These are phyloP conservation scores for Eilema sororculum DNA, from an alignment of 2,888 invertebrate genomes.

Conservation along the genomic window DNA sequence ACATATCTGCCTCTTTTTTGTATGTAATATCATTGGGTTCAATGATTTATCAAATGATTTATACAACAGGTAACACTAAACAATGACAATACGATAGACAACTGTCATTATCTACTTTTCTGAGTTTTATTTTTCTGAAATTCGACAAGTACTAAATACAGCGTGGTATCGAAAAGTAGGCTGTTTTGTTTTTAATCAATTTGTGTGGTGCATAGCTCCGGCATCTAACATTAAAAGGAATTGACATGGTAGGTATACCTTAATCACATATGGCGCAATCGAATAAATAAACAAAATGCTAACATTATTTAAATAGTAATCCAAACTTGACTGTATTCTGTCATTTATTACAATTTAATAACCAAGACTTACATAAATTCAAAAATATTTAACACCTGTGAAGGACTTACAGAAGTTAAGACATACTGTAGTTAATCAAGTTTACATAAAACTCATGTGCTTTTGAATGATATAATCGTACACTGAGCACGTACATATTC, in stretches of 20 bases:
- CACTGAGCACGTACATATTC: not conserved
- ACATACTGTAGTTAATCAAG: not conserved
- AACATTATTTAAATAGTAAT: slow-evolving; percentile 23
- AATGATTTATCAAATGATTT: not conserved
- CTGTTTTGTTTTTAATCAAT: slow-evolving; percentile 37
- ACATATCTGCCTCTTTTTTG: too few species aligned
- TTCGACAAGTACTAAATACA: slow-evolving; percentile 28
- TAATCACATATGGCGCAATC: slow-evolving; percentile 7
- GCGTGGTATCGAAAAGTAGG: slow-evolving; percentile 33
- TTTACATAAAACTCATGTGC: not conserved
- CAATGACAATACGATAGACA: slow-evolving; percentile 7
- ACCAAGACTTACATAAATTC: not conserved
- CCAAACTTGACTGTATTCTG: not conserved
- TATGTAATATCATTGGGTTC: too few species aligned
- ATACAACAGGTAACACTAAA: not conserved
- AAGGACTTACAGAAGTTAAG: not conserved
- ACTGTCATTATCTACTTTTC: slow-evolving; percentile 12
- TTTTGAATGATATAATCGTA: not conserved
- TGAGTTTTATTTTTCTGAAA: slow-evolving; percentile 13
- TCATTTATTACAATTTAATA: not conserved
- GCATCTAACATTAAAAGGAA: slow-evolving; percentile 25
- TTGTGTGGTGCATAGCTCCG: slow-evolving; percentile 33
- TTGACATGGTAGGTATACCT: slow-evolving; percentile 41
- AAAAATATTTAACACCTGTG: not conserved
- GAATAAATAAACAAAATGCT: slow-evolving; percentile 23